Evolutionary conservation across 2,888 invertebrate genomes (phyloP).

Genomic region (Cephus rjabovi): DNA sequence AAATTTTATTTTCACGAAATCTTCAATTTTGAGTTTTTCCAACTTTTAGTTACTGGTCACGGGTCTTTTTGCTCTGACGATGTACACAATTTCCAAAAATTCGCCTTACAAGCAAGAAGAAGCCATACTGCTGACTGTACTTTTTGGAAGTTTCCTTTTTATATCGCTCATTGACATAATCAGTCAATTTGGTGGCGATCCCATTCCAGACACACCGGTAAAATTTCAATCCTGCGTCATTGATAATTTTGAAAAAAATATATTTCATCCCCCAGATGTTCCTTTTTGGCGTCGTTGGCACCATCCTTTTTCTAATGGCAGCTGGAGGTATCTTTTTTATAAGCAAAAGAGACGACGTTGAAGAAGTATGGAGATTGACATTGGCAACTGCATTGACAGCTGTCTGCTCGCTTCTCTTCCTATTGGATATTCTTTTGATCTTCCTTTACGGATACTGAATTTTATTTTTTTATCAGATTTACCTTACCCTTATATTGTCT

Average conservation of each 20-base stretch:
- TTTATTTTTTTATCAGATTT: neutral
- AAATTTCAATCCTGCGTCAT: neutral
- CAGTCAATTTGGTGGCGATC: conserved; percentile 59
- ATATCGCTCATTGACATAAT: conserved; percentile 57
- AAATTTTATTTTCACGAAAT: conserved; percentile 6
- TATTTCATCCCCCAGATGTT: conserved; percentile 42
- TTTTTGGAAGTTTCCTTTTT: conserved; percentile 47
- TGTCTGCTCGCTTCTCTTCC: conserved; percentile 37
- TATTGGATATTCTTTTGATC: conserved; percentile 46
- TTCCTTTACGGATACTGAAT: conserved; percentile 47
- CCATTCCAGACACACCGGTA: conserved; percentile 62
- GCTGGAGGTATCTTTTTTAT: conserved; percentile 35
- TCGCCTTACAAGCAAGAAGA: conserved; percentile 37
- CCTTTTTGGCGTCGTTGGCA: conserved; percentile 43
- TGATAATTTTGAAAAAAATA: neutral
- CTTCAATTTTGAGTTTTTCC: neutral
- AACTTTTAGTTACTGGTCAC: conserved; percentile 35
- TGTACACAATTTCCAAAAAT: conserved; percentile 34
- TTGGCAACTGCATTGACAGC: conserved; percentile 34
- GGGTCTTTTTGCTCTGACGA: conserved; percentile 33
- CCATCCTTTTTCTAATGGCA: conserved; percentile 40
- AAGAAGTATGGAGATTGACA: conserved; percentile 35
- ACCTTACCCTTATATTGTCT: neutral
- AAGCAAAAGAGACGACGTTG: conserved; percentile 26
- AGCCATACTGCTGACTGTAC: conserved; percentile 31